Percentiles rank a stretch among this genome's conserved stretches.
Evolutionary conservation across 30 jellyfish, hydroid and myxozoan genomes (phyloP).

Genomic region (Clytia hemisphaerica): DNA sequence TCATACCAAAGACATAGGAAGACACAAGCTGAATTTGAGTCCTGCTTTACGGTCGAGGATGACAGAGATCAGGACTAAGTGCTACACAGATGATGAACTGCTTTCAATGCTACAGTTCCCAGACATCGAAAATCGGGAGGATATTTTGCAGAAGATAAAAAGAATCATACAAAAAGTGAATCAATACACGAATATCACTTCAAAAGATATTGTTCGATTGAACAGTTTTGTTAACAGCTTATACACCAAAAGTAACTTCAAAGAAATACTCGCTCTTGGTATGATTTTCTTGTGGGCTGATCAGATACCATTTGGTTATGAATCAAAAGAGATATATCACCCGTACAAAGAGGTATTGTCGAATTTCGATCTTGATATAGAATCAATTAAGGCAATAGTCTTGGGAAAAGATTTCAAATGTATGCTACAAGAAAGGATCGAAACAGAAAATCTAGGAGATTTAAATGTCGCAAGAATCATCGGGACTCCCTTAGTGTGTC

Average conservation of each 20-base stretch:
- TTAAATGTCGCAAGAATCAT: not conserved
- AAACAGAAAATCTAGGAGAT: no score
- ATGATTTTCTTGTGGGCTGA: constrained; percentile 8
- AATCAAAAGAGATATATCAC: no score
- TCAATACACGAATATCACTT: not conserved
- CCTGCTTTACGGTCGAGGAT: constrained; percentile 10
- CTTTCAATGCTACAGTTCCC: not conserved
- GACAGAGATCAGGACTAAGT: not conserved
- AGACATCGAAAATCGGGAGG: not conserved
- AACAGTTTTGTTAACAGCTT: not conserved
- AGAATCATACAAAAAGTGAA: not conserved
- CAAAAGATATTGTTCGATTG: not conserved
- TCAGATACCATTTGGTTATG: no score
- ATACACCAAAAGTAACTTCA: not conserved
- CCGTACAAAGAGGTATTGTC: no score
- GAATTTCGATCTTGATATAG: no score
- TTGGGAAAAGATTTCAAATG: no score
- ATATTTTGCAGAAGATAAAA: not conserved
- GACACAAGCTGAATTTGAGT: not conserved
- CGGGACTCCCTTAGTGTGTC: constrained; percentile 6
- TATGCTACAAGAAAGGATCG: no score
- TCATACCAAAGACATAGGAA: not conserved
- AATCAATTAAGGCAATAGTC: no score
- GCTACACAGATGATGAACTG: not conserved
- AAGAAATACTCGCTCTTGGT: not conserved